phyloP scores from a whole-genome alignment of 2,888 invertebrate genomes.

The Mesorhabditis belari region DNA sequence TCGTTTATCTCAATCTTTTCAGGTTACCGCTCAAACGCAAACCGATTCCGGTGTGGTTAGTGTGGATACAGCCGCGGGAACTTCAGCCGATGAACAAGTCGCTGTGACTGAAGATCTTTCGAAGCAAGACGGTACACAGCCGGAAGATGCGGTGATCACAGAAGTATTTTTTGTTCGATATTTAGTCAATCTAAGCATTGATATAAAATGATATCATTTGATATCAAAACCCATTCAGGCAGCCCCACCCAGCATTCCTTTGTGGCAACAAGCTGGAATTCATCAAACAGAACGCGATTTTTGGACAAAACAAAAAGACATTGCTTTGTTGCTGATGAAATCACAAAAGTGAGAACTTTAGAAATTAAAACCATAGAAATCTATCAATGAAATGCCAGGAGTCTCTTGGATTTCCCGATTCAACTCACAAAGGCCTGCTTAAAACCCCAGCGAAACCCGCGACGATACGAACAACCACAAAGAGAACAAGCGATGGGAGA shows the following conservation, averaged over 20 bases:
- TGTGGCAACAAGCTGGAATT: slow-evolving; percentile 1
- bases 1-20: not conserved
- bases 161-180: not conserved
- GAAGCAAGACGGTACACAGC: not conserved
- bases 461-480: not conserved
- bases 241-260: not conserved
- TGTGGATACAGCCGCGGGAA: too few relatives aligned
- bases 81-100: not conserved
- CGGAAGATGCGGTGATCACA: not conserved
- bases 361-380: not conserved
- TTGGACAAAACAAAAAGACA: slow-evolving; percentile 19
- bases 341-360: slow-evolving; percentile 4
- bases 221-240: too few relatives aligned
- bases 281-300: slow-evolving; percentile 18
- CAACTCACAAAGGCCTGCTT: not conserved
- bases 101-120: not conserved
- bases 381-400: not conserved
- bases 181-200: too few relatives aligned
- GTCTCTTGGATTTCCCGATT: not conserved
- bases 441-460: not conserved
- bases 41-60: slow-evolving; percentile 12
- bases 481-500: not conserved
- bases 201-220: too few relatives aligned
- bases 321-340: slow-evolving; percentile 13
- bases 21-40: slow-evolving; percentile 14